Base-by-base conservation (phyloP, 2,113 vertebrate species). In the Myodes glareolus region DNA sequence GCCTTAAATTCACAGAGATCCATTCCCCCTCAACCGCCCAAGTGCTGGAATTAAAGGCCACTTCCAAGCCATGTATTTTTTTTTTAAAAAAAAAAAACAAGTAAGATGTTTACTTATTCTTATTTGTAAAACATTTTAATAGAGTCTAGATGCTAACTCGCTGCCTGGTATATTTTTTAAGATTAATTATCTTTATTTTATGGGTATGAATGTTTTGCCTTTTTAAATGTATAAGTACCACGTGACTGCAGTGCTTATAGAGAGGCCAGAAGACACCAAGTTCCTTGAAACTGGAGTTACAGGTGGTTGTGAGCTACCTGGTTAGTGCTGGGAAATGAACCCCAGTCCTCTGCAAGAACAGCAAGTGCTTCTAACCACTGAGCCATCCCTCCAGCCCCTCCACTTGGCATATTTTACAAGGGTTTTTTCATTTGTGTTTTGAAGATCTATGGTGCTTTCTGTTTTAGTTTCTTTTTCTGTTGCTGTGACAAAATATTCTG, bases 81-180 rank as follows among this genome's bases (percentile, higher is more conserved):
- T 5, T 50, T 81, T 81, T 58, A 25, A n/a, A 58, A 55, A 80
- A 55, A 8, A 67, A 58, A 58, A 8, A 67, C n/a, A 58, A 72
- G 76, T 63, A 91, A 75, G 13, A 89, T 88, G 9, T 61, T 67
- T 96, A 21, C 13, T 65, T 85, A 52, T 82, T 95, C 36, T 84
- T 61, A 21, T 45, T 84, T 70, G n/a, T 4, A 78, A 90, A 95
- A 17, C 39, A n/a, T 67, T 90, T 88, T 68, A 88, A 58, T 85
- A 55, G 21, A 50, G 39, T 90, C 58, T 92, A 67, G 52, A 39
- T 1, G 1, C 31, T 47, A 29, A 55, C 31, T 39, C 72, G n/a
- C 25, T 68, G 21, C n/a, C 67, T 55, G 21, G 31, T n/a, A 10
- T 92, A 10, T 50, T 80, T 82, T 70, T 52, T 19, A 63, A 76